A percentile compares a stretch with the other conserved stretches of the same genome.
Conservation (phyloP, 1,140 invertebrate genomes). For the Leptonema lineaticorne region DNA sequence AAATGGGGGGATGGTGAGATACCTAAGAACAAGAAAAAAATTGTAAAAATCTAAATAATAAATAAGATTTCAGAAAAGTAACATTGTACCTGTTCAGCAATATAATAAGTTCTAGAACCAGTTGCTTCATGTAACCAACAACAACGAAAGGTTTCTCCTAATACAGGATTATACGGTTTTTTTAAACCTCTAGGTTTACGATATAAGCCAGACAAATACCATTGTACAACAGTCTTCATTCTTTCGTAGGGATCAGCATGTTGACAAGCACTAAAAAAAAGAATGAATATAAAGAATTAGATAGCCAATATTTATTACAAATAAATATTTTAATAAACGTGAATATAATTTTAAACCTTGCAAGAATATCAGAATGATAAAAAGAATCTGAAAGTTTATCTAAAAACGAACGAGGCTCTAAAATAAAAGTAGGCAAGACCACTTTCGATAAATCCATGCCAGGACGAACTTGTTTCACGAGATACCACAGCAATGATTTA, state of each 20-base stretch:
- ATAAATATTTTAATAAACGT: constrained; percentile 23
- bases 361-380: constrained; percentile 88
- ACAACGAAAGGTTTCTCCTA: constrained; percentile 90
- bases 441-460: constrained; percentile 97
- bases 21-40: constrained; percentile 58
- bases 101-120: constrained; percentile 85
- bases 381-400: constrained; percentile 93
- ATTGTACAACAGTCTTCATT: constrained; percentile 86
- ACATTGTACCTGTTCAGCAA: constrained; percentile 90
- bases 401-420: constrained; percentile 90
- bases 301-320: not conserved
- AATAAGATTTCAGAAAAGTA: too few relatives aligned
- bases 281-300: not conserved
- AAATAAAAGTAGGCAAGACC: constrained; percentile 84
- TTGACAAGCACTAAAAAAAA: constrained; percentile 69
- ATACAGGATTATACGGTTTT: constrained; percentile 93
- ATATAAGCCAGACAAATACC: constrained; percentile 89
- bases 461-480: constrained; percentile 91
- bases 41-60: constrained; percentile 12
- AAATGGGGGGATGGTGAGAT: constrained; percentile 93
- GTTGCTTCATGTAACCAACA: constrained; percentile 81
- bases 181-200: constrained; percentile 91
- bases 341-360: constrained; percentile 65
- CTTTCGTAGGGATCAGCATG: constrained; percentile 87
- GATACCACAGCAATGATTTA: constrained; percentile 90